These are phyloP conservation scores for Malachius bipustulatus DNA, from an alignment of 2,888 invertebrate genomes.

Conservation along the genomic window DNA sequence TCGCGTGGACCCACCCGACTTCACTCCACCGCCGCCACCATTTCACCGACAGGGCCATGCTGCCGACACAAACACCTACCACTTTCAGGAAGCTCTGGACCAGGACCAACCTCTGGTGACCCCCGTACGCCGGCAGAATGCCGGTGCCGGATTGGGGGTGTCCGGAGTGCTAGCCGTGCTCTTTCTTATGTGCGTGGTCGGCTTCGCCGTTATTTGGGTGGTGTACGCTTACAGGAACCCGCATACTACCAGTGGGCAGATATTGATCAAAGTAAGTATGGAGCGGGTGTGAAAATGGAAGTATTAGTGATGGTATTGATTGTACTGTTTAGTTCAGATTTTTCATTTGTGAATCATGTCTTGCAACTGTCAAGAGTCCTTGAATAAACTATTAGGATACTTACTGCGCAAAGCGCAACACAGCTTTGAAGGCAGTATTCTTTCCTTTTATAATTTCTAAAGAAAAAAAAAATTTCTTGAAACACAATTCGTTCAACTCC, in stretches of 20 bases:
- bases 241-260: conserved; percentile 88
- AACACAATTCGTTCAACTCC: no score
- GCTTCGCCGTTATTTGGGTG: conserved; percentile 65
- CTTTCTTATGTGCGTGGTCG: conserved; percentile 54
- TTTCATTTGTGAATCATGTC: no score
- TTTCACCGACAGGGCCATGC: conserved; percentile 4
- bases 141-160: conserved; percentile 38
- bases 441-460: no score
- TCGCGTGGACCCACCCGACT: conserved; percentile 16
- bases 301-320: no score
- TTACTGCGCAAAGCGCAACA: no score
- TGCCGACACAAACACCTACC: conserved; percentile 6
- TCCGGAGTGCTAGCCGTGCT: conserved; percentile 55
- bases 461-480: no score
- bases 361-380: no score
- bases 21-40: conserved; percentile 19
- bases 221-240: conserved; percentile 94
- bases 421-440: no score
- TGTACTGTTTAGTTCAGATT: no score
- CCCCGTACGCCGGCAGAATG: neutral
- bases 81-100: conserved; percentile 8
- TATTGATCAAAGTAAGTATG: conserved; percentile 85
- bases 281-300: no score
- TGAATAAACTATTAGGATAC: no score
- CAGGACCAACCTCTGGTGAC: conserved; percentile 16